A percentile compares a stretch with the other conserved stretches of the same genome.
These are phyloP conservation scores for Drosophila kohkoa DNA, from an alignment of 1,140 invertebrate species.

Conservation along the genomic window DNA sequence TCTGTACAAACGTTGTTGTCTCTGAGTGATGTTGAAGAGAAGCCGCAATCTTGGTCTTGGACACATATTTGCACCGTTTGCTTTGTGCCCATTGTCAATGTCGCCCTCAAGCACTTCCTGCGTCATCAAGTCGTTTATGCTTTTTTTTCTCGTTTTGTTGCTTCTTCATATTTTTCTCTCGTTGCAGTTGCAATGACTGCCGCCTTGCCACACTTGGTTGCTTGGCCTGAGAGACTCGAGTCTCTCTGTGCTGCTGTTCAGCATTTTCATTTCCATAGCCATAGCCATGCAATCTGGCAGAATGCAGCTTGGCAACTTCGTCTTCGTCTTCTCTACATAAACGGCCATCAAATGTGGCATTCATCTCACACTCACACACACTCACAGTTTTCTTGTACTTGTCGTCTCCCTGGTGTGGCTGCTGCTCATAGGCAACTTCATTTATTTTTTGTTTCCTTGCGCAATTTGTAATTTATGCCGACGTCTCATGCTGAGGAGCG, in stretches of 20 bases:
- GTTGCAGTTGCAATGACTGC: slow-evolving; percentile 11
- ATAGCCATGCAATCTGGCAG: slow-evolving; percentile 57
- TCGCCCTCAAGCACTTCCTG: slow-evolving; percentile 73
- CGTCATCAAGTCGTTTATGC: slow-evolving; percentile 70
- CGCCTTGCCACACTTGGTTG: slow-evolving; percentile 65
- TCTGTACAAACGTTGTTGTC: slow-evolving; percentile 3
- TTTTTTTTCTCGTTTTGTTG: slow-evolving; percentile 3
- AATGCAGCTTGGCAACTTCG: slow-evolving; percentile 69
- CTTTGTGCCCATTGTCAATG: slow-evolving; percentile 72
- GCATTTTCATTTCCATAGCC: slow-evolving; percentile 46
- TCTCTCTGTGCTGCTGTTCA: neutral
- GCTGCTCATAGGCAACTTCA: slow-evolving; percentile 52
- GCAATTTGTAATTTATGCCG: slow-evolving; percentile 78
- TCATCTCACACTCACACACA: slow-evolving; percentile 47
- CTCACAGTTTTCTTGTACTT: neutral
- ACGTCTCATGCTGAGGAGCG: slow-evolving; percentile 51
- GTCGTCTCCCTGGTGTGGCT: slow-evolving; percentile 15
- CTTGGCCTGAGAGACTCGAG: slow-evolving; percentile 30
- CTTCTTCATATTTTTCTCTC: neutral
- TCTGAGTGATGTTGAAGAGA: neutral
- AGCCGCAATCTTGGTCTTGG: slow-evolving; percentile 45
- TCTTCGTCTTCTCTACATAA: slow-evolving; percentile 39
- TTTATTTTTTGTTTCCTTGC: slow-evolving; percentile 58
- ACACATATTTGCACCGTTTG: slow-evolving; percentile 50
- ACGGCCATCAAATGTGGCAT: slow-evolving; percentile 74